Evolutionary conservation across 2,113 vertebrate species (phyloP), one percentile per base, ranked within the genome.

Genomic region (Antechinus stuartii): DNA sequence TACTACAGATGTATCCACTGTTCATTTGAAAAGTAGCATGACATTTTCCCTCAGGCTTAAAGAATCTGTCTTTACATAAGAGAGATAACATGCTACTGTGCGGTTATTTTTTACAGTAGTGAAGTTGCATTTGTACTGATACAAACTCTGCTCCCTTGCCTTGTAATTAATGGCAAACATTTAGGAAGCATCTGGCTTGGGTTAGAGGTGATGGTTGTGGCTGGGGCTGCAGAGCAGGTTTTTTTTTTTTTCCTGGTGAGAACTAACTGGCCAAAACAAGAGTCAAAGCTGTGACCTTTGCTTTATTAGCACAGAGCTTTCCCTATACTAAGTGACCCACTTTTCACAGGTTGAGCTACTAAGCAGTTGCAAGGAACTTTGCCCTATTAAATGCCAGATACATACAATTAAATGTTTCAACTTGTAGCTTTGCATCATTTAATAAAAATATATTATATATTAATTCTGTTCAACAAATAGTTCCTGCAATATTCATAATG

Each of bases 121-220:
- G 26, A 10, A 30, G 49, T 84, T 49, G 14, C 1, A 50, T 68
- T 68, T 94, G 46, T 49, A 55, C 0, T 3, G 7, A 91, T 42
- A 0, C 42, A 22, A 76, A n/a, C 68, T 76, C 7, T 8, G 27
- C 23, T 91, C 0, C 55, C 2, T 92, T 92, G 23, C 89, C 76
- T 90, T 26, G 92, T 95, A 96, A 90, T 90, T 49, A 54, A 10
- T 91, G 6, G 47, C 8, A 89, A 30, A 8, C 90, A 93, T 90
- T 56, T 84, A 26, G 46, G 94, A 54, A 53, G 1, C 3, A n/a
- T 10, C 2, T 91, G 54, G 57, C 54, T 92, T 10, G 0, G 91
- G 96, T 95, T 68, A 90, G 61, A 92, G 0, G 0, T 25, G 0
- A 2, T 9, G 0, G 27, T 11, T 68, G 54, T n/a, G 68, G n/a